Conservation (phyloP, 2,113 vertebrate genomes). For the Rhagologus leucostigma region DNA sequence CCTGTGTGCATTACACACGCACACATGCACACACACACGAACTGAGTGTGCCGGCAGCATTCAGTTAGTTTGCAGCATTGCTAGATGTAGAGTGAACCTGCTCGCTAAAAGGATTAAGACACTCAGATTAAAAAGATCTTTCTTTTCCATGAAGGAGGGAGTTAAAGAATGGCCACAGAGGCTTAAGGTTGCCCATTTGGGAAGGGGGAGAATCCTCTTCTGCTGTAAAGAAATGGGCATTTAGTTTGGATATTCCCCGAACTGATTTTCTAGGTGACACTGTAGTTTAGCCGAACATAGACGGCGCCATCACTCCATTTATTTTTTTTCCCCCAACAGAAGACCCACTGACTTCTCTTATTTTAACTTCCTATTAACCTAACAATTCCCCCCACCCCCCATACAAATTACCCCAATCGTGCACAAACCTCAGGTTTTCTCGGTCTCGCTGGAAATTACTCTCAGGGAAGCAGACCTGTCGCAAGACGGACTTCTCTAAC, state of each 20-base stretch:
- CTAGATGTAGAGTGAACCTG: neutral
- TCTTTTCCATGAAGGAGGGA: neutral
- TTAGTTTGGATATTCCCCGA: slow-evolving; percentile 72
- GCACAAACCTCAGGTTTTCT: slow-evolving; percentile 51
- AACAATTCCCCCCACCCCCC: neutral
- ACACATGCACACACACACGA: neutral
- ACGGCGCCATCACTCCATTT: slow-evolving; percentile 84
- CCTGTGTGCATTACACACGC: neutral
- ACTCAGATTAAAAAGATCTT: slow-evolving; percentile 1
- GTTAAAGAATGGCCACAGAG: neutral
- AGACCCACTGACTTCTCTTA: slow-evolving; percentile 71
- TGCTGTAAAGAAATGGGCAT: slow-evolving; percentile 51
- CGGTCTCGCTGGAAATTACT: slow-evolving; percentile 25
- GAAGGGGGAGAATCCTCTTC: slow-evolving; percentile 13
- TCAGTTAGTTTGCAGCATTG: slow-evolving; percentile 11
- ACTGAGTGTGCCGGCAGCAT: neutral
- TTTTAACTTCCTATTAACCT: slow-evolving; percentile 80
- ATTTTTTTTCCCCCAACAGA: slow-evolving; percentile 54
- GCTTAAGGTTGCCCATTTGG: slow-evolving; percentile 20
- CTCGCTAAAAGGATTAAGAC: neutral
- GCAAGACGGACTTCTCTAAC: slow-evolving; percentile 71
- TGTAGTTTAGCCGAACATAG: slow-evolving; percentile 77
- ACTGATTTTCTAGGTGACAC: slow-evolving; percentile 74
- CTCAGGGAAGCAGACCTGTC: slow-evolving; percentile 2
- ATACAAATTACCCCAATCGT: slow-evolving; percentile 48